phyloP scores from a whole-genome alignment of 53 echinoderm and acorn worm species.

The Apostichopus leukothele region DNA sequence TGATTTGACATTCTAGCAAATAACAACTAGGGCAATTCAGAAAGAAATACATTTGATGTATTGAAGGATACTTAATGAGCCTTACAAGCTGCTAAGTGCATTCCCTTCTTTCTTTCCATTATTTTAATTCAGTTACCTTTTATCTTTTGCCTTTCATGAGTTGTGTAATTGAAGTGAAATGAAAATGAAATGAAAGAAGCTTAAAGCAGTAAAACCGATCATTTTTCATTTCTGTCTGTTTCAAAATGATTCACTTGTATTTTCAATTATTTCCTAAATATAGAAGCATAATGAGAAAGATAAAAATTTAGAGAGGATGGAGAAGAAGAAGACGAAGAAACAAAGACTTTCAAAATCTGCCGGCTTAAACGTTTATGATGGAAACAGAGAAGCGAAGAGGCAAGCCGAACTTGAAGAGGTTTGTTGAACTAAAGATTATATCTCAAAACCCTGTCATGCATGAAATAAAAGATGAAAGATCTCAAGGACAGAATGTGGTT shows the following conservation, averaged over 20 bases:
- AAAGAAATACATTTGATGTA: background rate
- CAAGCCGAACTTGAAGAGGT: slow-evolving; percentile 64
- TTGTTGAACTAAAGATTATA: background rate
- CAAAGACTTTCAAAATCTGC: slow-evolving; percentile 25
- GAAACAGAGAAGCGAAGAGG: slow-evolving; percentile 56
- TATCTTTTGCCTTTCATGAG: background rate
- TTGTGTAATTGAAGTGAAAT: background rate
- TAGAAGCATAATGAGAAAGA: no score
- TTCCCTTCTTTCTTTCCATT: background rate
- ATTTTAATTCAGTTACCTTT: background rate
- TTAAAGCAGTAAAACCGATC: no score
- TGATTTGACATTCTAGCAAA: background rate
- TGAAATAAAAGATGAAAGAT: background rate
- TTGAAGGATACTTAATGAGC: background rate
- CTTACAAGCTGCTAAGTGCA: background rate
- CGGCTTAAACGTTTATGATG: slow-evolving; percentile 51
- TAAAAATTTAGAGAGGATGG: no score
- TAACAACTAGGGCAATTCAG: background rate
- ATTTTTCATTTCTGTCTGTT: no score
- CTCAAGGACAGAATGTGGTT: no score
- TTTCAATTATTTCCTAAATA: no score
- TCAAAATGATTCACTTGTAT: no score
- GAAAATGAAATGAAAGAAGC: background rate
- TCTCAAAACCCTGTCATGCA: background rate
- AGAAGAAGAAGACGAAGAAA: slow-evolving; percentile 44